These are phyloP conservation scores for Volucella zonaria DNA, from an alignment of 2,888 invertebrate species.

Conservation along the genomic window DNA sequence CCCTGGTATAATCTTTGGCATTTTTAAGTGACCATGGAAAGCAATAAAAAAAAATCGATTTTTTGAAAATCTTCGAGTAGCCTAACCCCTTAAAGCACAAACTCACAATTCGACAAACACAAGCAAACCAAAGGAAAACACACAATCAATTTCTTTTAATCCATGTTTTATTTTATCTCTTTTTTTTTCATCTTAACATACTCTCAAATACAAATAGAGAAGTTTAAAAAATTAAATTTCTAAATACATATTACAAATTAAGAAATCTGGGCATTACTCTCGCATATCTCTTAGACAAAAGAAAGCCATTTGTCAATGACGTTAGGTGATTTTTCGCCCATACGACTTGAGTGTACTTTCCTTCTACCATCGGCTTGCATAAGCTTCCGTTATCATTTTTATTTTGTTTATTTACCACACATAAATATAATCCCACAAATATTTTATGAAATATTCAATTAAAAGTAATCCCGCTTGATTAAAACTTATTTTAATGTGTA, in stretches of 20 bases:
- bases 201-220: constrained; percentile 69
- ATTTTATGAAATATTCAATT: constrained; percentile 51
- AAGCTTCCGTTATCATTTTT: constrained; percentile 39
- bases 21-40: too few relatives aligned
- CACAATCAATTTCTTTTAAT: constrained; percentile 38
- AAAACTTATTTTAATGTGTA: constrained; percentile 32
- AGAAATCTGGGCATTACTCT: constrained; percentile 30
- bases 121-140: not conserved
- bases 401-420: constrained; percentile 32
- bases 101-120: not conserved
- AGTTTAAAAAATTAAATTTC: constrained; percentile 55
- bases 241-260: constrained; percentile 50
- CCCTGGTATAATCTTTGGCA: too few relatives aligned
- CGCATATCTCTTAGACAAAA: constrained; percentile 15
- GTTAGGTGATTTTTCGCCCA: constrained; percentile 37
- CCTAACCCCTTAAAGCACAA: too few relatives aligned
- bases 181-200: constrained; percentile 66
- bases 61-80: too few relatives aligned
- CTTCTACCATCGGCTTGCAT: constrained; percentile 32
- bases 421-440: constrained; percentile 58
- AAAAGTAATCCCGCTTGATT: constrained; percentile 39
- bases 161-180: constrained; percentile 53
- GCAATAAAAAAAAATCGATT: too few relatives aligned
- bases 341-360: too few relatives aligned
- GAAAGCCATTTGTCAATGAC: constrained; percentile 18